Evolutionary conservation across 2,888 invertebrate genomes (phyloP).

Genomic region (Amphipyra berbera): DNA sequence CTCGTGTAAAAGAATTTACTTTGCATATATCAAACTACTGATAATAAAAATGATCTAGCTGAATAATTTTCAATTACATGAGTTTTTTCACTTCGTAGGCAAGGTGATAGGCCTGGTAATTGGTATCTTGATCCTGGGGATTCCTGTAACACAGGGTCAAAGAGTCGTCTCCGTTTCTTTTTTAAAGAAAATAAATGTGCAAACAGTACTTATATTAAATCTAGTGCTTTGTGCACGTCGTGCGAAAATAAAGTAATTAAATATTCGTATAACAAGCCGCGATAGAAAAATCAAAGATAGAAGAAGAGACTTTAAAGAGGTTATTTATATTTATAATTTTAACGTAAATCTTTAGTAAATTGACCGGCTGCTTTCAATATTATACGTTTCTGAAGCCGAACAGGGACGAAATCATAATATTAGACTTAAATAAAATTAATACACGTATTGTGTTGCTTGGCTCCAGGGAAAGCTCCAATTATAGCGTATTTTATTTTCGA

Average conservation of each 20-base stretch:
- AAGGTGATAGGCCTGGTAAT: conserved; percentile 99
- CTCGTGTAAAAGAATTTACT: conserved; percentile 65
- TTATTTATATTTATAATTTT: conserved; percentile 43
- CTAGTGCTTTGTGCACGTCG: conserved; percentile 59
- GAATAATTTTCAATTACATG: conserved; percentile 94
- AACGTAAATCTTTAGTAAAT: conserved; percentile 38
- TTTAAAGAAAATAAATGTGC: conserved; percentile 52
- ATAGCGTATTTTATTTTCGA: conserved; percentile 49
- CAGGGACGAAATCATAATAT: conserved; percentile 22
- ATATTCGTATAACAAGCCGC: conserved; percentile 70
- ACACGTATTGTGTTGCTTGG: conserved; percentile 52
- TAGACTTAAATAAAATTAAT: conserved; percentile 45
- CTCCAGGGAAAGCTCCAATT: conserved; percentile 59
- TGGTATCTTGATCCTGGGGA: conserved; percentile 95
- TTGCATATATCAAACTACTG: conserved; percentile 74
- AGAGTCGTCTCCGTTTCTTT: conserved; percentile 81
- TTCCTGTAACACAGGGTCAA: conserved; percentile 96
- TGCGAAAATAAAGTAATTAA: conserved; percentile 53
- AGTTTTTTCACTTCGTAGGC: conserved; percentile 99
- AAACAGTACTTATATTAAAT: conserved; percentile 40
- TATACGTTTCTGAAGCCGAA: conserved; percentile 34
- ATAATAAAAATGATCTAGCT: conserved; percentile 80
- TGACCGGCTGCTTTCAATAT: conserved; percentile 32
- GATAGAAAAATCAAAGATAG: conserved; percentile 64
- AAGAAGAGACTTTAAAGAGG: conserved; percentile 54